Evolutionary conservation across 2,113 vertebrate genomes (phyloP).

Genomic region (Brachyhypopomus occidentalis): DNA sequence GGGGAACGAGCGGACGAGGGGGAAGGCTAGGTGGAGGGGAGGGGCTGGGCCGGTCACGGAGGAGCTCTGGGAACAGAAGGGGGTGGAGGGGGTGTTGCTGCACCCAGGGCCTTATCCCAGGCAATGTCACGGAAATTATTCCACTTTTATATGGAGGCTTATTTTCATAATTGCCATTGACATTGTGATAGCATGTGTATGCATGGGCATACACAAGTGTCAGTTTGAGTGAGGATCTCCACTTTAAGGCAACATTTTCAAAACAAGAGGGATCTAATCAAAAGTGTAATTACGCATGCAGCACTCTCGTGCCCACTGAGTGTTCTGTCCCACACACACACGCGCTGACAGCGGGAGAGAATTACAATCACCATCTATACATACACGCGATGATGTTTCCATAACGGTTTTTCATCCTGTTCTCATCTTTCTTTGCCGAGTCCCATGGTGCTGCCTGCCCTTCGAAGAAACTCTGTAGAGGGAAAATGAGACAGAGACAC

Average conservation of each 20-base stretch:
- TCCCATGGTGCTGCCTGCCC: slow-evolving; percentile 97
- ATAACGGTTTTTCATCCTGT: slow-evolving; percentile 98
- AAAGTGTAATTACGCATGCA: slow-evolving; percentile 40
- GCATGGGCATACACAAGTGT: slow-evolving; percentile 12
- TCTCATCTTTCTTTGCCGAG: slow-evolving; percentile 96
- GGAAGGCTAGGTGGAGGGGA: neutral
- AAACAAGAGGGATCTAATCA: slow-evolving; percentile 32
- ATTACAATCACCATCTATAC: slow-evolving; percentile 59
- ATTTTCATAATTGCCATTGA: slow-evolving; percentile 48
- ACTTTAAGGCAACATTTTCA: slow-evolving; percentile 4
- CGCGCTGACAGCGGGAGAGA: neutral
- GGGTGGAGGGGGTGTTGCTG: neutral
- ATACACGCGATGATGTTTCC: slow-evolving; percentile 98
- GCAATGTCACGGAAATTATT: slow-evolving; percentile 4
- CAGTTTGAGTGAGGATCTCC: slow-evolving; percentile 32
- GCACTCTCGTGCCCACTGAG: slow-evolving; percentile 18
- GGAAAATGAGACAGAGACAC: slow-evolving; percentile 7
- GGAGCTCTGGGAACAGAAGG: neutral
- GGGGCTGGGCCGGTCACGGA: neutral
- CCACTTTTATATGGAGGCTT: neutral
- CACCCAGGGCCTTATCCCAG: too few species aligned
- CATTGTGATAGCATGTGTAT: slow-evolving; percentile 25
- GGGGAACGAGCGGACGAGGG: neutral
- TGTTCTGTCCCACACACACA: neutral
- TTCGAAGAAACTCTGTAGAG: slow-evolving; percentile 92